Evolutionary conservation across 2,888 invertebrate genomes (phyloP).

Genomic region (Lasioglossum marginatum): DNA sequence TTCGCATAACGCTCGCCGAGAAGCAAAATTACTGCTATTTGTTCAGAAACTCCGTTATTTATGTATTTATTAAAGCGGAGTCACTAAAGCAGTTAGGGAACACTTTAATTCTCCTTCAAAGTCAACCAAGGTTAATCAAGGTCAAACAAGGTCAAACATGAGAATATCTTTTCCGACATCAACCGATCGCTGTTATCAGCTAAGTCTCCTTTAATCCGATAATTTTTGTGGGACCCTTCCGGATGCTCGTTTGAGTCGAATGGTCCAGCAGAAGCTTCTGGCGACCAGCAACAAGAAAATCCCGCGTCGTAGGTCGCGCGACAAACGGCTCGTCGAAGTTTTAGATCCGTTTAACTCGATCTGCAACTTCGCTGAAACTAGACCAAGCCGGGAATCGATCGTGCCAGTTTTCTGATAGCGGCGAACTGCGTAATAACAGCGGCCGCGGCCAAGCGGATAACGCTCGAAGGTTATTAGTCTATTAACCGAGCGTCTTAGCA

Average conservation of each 20-base stretch:
- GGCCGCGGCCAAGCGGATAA: conserved; percentile 55
- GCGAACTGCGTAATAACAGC: conserved; percentile 64
- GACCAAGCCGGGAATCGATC: conserved; percentile 68
- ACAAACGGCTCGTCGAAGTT: conserved; percentile 28
- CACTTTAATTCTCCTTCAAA: background rate
- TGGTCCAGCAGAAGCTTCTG: background rate
- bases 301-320: background rate
- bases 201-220: background rate
- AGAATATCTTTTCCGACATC: background rate
- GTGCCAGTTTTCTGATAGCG: conserved; percentile 67
- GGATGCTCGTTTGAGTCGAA: background rate
- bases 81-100: too few relatives aligned
- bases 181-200: background rate
- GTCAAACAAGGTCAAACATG: background rate
- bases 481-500: conserved; percentile 40
- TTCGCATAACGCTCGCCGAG: background rate
- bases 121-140: background rate
- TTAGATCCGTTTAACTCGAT: conserved; percentile 58
- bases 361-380: conserved; percentile 57
- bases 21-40: too few relatives aligned
- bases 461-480: conserved; percentile 63
- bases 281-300: background rate
- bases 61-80: too few relatives aligned
- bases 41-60: too few relatives aligned
- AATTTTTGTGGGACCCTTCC: background rate